Base-by-base conservation (phyloP, 2,888 invertebrate species). In the Gastracanthus pulcherrimus region DNA sequence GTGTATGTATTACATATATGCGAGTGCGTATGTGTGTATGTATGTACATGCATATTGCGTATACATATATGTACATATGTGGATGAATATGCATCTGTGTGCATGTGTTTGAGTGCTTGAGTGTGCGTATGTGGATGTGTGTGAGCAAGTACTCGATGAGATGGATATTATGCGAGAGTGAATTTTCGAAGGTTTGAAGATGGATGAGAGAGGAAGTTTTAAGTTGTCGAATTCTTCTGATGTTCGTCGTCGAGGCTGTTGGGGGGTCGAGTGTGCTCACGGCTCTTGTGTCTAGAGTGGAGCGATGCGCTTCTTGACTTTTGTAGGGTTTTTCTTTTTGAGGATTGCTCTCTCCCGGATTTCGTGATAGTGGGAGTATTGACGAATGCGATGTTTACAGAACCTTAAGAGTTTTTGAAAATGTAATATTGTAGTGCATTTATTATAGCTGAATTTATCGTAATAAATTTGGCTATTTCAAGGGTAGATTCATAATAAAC, bases 151-250 rank as follows among this genome's bases (percentile, higher is more conserved):
- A 55, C 23, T 26, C 26, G 55, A 55, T 55, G 55, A 55, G 23
- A 55, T 55, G 55, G 26, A 55, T n/a, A 55, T 55, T 55, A 55
- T 55, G 13, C 55, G 55, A 23, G 55, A 55, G 55, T 55, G 55
- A 26, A 55, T 55, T 55, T n/a, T 19, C 19, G n/a, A n/a, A 19
- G 13, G 16, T 45, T 45, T 13, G 16, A n/a, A 45, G 45, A 48
- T n/a, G 6, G 48, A 19, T 0, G 16, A 19, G 48, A 16, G 16
- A 19, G 48, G 19, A 2, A n/a, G n/a, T 48, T 48, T 48, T 48
- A 48, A 48, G 48, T 48, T 48, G 48, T 48, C 48, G 48, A 48
- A 48, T 48, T 48, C 48, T 48, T 48, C 48, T 48, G 48, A 48
- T 48, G 48, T 48, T 23, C 1, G 26, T n/a, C n/a, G n/a, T n/a